These are phyloP conservation scores for Pyrrhia umbra DNA, from an alignment of 2,888 invertebrate species.

Conservation along the genomic window DNA sequence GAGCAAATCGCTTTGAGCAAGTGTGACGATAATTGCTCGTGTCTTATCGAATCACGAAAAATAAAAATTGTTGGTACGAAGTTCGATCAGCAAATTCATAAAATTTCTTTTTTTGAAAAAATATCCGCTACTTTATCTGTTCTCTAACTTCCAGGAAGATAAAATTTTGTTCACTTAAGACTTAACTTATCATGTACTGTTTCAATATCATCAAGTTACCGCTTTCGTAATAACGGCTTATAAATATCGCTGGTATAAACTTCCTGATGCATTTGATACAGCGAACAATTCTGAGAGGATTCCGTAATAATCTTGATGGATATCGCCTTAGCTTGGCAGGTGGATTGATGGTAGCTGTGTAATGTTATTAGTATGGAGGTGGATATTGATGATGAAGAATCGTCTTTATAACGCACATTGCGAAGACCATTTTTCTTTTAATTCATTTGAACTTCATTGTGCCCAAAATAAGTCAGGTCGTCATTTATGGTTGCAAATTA, in stretches of 20 bases:
- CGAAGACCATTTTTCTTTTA: no score
- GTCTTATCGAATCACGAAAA: no score
- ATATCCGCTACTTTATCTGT: neutral
- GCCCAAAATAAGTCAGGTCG: neutral
- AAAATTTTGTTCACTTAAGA: neutral
- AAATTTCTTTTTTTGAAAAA: no score
- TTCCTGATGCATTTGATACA: conserved; percentile 4
- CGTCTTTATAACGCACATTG: no score
- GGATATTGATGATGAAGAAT: conserved; percentile 8
- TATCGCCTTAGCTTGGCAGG: conserved; percentile 28
- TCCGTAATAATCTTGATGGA: conserved; percentile 42
- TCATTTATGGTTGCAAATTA: no score
- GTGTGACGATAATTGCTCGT: no score
- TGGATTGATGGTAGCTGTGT: conserved; percentile 21
- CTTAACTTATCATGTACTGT: neutral
- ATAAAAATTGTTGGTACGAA: no score
- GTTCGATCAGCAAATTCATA: no score
- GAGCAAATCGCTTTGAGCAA: no score
- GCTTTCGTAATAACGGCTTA: conserved; percentile 31
- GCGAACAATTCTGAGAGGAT: conserved; percentile 36
- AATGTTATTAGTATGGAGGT: conserved; percentile 22
- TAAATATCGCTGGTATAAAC: conserved; percentile 18
- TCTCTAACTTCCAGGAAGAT: no score
- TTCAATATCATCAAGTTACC: conserved; percentile 25
- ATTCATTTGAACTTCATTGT: no score